Percentiles rank a stretch among this genome's conserved stretches.
phyloP scores from a whole-genome alignment of 1,140 invertebrate genomes.

The Drosophila tropicalis region DNA sequence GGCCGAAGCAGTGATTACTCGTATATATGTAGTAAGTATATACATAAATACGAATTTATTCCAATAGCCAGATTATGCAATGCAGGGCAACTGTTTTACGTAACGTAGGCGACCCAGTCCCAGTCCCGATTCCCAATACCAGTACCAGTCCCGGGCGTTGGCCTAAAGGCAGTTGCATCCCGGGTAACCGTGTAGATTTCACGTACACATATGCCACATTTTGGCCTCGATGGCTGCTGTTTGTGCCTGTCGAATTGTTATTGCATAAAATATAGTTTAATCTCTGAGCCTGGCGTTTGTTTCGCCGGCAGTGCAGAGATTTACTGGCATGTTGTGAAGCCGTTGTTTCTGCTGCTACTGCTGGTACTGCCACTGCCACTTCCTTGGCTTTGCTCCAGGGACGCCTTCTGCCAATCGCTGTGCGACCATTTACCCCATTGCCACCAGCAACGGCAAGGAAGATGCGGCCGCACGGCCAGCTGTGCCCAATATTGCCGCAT shows the following conservation, averaged over 20 bases:
- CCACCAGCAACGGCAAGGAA: conserved; percentile 15
- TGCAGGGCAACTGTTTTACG: conserved; percentile 18
- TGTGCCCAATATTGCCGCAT: conserved; percentile 48
- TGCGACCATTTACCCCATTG: conserved; percentile 10
- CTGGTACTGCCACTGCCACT: background rate
- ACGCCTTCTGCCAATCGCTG: conserved; percentile 17
- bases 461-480: conserved; percentile 29
- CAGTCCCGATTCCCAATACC: background rate
- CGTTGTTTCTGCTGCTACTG: conserved; percentile 5
- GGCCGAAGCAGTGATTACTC: background rate
- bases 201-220: conserved; percentile 29
- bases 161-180: background rate
- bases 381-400: conserved; percentile 32
- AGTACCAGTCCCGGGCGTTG: background rate
- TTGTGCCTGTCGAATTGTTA: conserved; percentile 45
- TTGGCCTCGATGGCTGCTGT: conserved; percentile 16
- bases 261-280: conserved; percentile 55
- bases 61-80: conserved; percentile 14
- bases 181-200: too few relatives aligned
- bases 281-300: conserved; percentile 35
- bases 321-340: conserved; percentile 40
- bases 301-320: conserved; percentile 38
- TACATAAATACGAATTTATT: background rate
- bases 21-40: too few relatives aligned
- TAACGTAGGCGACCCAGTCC: conserved; percentile 13